Conservation (phyloP, 1,140 invertebrate species). For the Phortica variegata region DNA sequence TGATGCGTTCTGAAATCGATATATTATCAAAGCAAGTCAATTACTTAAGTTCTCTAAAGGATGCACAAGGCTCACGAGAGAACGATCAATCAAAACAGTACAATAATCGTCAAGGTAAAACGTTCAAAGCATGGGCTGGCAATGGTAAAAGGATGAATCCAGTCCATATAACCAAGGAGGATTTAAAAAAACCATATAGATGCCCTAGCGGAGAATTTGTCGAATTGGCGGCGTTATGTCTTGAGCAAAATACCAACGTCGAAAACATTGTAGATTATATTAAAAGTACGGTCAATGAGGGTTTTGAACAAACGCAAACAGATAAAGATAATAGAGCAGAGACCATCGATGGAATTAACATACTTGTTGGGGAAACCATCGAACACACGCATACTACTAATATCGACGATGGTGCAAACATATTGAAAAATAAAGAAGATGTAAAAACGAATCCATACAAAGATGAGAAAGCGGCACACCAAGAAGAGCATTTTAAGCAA, state of each 20-base stretch:
- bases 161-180: slow-evolving; percentile 34
- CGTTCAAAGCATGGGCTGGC: slow-evolving; percentile 39
- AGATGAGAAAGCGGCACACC: not conserved
- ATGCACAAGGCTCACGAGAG: not conserved
- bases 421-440: not conserved
- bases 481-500: not conserved
- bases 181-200: slow-evolving; percentile 33
- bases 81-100: not conserved
- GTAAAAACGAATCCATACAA: not conserved
- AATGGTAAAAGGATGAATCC: slow-evolving; percentile 27
- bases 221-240: slow-evolving; percentile 37
- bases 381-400: not conserved
- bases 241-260: slow-evolving; percentile 27
- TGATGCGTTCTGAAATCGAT: slow-evolving; percentile 49
- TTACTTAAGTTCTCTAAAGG: slow-evolving; percentile 26
- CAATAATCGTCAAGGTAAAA: slow-evolving; percentile 16
- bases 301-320: slow-evolving; percentile 36
- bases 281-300: slow-evolving; percentile 33
- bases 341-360: slow-evolving; percentile 35
- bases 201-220: slow-evolving; percentile 34
- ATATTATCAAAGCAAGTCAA: slow-evolving; percentile 45
- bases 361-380: slow-evolving; percentile 10
- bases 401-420: too few relatives aligned
- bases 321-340: slow-evolving; percentile 41
- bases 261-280: slow-evolving; percentile 36